Conservation (phyloP, 2,113 vertebrate genomes). For the Carollia perspicillata region DNA sequence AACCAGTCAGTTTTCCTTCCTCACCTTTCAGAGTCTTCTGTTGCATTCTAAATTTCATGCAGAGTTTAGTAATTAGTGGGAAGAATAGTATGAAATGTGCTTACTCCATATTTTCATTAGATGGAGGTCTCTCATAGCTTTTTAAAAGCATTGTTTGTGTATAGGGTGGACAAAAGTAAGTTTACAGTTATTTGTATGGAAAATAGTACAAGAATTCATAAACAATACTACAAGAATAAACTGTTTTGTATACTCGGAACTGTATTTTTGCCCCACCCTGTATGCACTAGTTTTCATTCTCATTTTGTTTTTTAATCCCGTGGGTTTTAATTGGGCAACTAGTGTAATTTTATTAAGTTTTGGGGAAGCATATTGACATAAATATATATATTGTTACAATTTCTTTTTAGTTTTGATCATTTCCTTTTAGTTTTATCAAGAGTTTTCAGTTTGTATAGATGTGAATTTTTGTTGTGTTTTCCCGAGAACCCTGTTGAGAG, state of each 20-base stretch:
- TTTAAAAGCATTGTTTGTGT: not conserved
- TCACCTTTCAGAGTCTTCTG: not conserved
- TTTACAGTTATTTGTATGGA: not conserved
- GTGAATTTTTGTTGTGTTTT: not conserved
- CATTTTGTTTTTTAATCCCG: not conserved
- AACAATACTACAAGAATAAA: not conserved
- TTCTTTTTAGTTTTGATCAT: not conserved
- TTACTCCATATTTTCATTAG: not conserved
- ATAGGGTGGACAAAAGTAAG: not conserved
- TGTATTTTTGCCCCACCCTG: not conserved
- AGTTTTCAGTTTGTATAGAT: not conserved
- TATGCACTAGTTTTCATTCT: not conserved
- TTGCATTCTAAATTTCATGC: not conserved
- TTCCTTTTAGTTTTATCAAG: not conserved
- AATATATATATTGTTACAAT: not conserved
- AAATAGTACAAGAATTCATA: not conserved
- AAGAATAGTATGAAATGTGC: not conserved
- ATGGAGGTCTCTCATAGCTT: not conserved
- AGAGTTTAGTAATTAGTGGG: not conserved
- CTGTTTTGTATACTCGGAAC: not conserved
- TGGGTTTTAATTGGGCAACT: not conserved
- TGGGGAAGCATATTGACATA: not conserved
- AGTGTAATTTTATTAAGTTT: not conserved
- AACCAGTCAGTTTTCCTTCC: not conserved
- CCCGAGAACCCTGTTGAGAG: not conserved